phyloP scores from a whole-genome alignment of 2,113 vertebrate species.

The Labrus mixtus region DNA sequence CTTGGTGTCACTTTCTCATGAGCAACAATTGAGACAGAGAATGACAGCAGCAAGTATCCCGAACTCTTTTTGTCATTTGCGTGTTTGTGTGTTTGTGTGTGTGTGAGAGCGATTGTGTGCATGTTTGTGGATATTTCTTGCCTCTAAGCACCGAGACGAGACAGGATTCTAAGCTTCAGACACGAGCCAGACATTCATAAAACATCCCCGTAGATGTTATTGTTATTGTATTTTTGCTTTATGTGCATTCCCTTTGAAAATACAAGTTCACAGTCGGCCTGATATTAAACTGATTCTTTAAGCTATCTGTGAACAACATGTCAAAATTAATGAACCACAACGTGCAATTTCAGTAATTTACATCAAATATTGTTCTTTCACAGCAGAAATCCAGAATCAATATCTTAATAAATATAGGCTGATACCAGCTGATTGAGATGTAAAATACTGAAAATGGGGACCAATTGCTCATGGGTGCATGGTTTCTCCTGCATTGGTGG shows the following conservation, averaged over 20 bases:
- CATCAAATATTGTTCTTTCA: background rate
- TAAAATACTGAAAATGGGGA: too few relatives aligned
- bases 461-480: background rate
- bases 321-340: too few relatives aligned
- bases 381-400: background rate
- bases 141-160: background rate
- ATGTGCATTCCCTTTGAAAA: too few relatives aligned
- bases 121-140: background rate
- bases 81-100: conserved; percentile 5
- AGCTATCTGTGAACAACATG: too few relatives aligned
- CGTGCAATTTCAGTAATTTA: too few relatives aligned
- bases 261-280: too few relatives aligned
- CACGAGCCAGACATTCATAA: background rate
- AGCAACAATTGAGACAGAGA: conserved; percentile 35
- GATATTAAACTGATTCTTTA: too few relatives aligned
- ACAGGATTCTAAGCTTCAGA: background rate
- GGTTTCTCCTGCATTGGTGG: background rate
- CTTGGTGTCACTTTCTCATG: conserved; percentile 38
- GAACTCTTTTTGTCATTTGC: conserved; percentile 18
- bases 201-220: too few relatives aligned
- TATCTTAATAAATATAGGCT: too few relatives aligned
- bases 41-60: conserved; percentile 31
- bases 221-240: too few relatives aligned
- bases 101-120: background rate
- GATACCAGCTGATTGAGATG: too few relatives aligned